Conservation (phyloP, 2,113 vertebrate species). For the Pandion haliaetus region DNA sequence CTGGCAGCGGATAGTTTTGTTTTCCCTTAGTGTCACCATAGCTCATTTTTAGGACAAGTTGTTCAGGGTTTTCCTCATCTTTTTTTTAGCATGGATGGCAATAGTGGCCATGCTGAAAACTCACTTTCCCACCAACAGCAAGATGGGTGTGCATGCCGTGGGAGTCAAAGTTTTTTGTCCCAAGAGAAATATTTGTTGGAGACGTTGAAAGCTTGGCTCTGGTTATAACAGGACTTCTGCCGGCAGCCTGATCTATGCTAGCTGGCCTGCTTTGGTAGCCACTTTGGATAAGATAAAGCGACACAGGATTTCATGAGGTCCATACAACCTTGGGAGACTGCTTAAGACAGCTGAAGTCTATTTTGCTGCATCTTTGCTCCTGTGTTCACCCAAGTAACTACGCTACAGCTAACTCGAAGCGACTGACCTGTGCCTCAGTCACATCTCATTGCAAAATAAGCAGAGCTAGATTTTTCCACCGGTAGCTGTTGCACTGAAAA, state of each 20-base stretch:
- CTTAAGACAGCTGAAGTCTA: background rate
- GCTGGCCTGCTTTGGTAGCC: background rate
- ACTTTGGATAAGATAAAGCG: background rate
- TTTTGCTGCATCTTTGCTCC: background rate
- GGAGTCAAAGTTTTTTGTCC: background rate
- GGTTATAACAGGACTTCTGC: background rate
- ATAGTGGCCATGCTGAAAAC: background rate
- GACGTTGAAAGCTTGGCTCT: background rate
- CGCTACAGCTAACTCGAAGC: accelerated
- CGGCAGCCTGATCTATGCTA: background rate
- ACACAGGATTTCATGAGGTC: background rate
- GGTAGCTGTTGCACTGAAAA: background rate
- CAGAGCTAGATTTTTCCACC: background rate
- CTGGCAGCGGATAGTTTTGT: background rate
- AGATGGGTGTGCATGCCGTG: background rate
- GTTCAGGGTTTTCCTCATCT: background rate
- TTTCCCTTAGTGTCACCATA: background rate
- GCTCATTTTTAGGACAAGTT: background rate
- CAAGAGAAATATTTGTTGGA: background rate
- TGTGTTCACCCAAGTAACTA: background rate
- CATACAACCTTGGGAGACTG: too few relatives aligned
- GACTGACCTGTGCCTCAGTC: background rate
- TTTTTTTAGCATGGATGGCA: background rate
- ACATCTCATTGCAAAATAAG: background rate
- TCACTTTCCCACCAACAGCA: background rate